Percentiles rank a stretch among this genome's conserved stretches.
Evolutionary conservation across 37 sponge, comb jelly and placozoan genomes (phyloP).

Genomic region (Aplysina aerophoba): DNA sequence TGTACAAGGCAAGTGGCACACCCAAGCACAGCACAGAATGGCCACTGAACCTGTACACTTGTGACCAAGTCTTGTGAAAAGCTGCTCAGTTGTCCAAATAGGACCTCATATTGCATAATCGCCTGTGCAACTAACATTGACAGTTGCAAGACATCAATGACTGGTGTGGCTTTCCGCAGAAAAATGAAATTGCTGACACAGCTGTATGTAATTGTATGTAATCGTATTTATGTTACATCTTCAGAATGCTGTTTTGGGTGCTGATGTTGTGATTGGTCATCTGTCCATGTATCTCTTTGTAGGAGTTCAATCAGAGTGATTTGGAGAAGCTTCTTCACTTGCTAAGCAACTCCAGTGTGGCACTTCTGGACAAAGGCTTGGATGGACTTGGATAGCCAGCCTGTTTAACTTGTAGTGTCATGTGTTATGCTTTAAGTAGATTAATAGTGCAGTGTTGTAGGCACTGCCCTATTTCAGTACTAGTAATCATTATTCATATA

Average conservation of each 20-base stretch:
- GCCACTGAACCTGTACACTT: too few species aligned
- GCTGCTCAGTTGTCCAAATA: too few species aligned
- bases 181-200: neutral
- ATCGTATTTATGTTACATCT: neutral
- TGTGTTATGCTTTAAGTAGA: too few species aligned
- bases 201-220: neutral
- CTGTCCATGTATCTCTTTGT: neutral
- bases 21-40: too few species aligned
- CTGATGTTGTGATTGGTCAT: neutral
- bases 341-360: slow-evolving; percentile 51
- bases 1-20: slow-evolving; percentile 56
- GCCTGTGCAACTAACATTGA: too few species aligned
- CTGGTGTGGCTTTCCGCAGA: too few species aligned
- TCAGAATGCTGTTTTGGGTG: neutral
- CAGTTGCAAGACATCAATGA: too few species aligned
- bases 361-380: slow-evolving; percentile 20
- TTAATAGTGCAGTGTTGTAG: too few species aligned
- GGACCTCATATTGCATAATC: too few species aligned
- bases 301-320: slow-evolving; percentile 87
- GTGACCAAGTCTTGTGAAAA: too few species aligned
- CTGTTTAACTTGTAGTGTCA: neutral
- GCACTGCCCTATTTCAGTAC: too few species aligned
- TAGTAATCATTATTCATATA: too few species aligned
- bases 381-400: neutral
- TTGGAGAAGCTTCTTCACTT: slow-evolving; percentile 79